Conservation (phyloP, 2,113 vertebrate species). For the Furnarius figulus region DNA sequence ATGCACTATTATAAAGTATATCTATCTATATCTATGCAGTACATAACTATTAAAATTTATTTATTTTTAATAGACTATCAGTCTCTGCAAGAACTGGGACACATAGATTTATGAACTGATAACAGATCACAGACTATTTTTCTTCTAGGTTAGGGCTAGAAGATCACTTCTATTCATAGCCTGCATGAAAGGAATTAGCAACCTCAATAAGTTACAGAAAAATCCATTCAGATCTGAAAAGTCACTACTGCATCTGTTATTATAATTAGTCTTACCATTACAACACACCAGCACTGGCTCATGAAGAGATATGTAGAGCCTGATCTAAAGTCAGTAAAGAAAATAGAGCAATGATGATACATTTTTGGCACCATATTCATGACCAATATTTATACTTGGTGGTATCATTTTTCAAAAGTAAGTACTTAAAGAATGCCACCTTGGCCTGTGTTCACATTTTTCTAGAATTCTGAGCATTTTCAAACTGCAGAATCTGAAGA, state of each 20-base stretch:
- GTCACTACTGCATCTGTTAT: not conserved
- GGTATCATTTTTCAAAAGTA: not conserved
- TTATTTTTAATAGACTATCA: not conserved
- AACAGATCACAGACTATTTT: constrained; percentile 20
- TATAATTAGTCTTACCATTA: not conserved
- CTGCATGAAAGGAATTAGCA: constrained; percentile 30
- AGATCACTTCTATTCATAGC: constrained; percentile 40
- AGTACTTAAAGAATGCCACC: not conserved
- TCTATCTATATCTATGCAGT: not conserved
- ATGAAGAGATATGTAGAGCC: not conserved
- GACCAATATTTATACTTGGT: not conserved
- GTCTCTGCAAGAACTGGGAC: not conserved
- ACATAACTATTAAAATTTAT: not conserved
- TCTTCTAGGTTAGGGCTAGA: not conserved
- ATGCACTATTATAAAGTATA: not conserved
- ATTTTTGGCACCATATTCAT: not conserved
- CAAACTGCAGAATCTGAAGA: not conserved
- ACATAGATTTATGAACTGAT: constrained; percentile 16
- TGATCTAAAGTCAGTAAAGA: not conserved
- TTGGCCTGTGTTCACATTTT: not conserved
- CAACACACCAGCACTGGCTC: not conserved
- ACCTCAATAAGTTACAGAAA: constrained; percentile 18
- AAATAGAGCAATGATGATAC: not conserved
- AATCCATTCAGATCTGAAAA: constrained; percentile 5
- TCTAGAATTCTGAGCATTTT: not conserved